Evolutionary conservation across 1,140 invertebrate genomes (phyloP).

Genomic region (Streblospio benedicti): DNA sequence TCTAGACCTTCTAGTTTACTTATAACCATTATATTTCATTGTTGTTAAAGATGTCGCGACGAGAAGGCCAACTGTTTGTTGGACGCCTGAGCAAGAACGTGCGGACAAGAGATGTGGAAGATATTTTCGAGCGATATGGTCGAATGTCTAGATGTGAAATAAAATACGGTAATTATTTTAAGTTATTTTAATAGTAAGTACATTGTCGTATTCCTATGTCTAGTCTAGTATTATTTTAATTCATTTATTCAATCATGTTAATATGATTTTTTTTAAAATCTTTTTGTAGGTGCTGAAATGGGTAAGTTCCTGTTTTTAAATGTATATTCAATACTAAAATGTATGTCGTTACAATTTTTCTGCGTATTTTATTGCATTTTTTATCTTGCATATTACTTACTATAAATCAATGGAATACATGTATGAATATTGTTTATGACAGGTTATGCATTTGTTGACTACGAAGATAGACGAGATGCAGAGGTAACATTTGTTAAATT

Average conservation of each 20-base stretch:
- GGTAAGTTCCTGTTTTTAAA: no score
- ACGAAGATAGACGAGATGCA: conserved; percentile 45
- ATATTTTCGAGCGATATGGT: conserved; percentile 54
- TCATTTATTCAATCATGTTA: neutral
- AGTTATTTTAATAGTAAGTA: neutral
- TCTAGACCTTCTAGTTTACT: no score
- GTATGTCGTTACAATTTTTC: no score
- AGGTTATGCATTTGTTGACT: conserved; percentile 48
- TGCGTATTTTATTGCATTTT: no score
- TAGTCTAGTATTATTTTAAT: neutral
- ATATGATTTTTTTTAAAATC: neutral
- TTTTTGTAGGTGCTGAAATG: conserved; percentile 33
- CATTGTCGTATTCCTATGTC: neutral
- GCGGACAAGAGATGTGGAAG: conserved; percentile 55
- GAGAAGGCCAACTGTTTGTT: conserved; percentile 36
- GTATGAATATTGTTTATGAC: conserved; percentile 20
- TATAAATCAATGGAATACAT: no score
- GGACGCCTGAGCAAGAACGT: conserved; percentile 37
- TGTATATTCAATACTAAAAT: no score
- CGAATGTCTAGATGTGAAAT: conserved; percentile 45
- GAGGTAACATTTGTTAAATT: conserved; percentile 33
- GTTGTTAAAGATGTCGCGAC: conserved; percentile 17
- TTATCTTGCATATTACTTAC: no score
- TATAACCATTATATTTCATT: neutral
- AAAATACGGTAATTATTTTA: conserved; percentile 42